Evolutionary conservation across 2,888 invertebrate species (phyloP), one percentile per base, ranked within the genome.

Genomic region (Rotaria magnacalcarata): DNA sequence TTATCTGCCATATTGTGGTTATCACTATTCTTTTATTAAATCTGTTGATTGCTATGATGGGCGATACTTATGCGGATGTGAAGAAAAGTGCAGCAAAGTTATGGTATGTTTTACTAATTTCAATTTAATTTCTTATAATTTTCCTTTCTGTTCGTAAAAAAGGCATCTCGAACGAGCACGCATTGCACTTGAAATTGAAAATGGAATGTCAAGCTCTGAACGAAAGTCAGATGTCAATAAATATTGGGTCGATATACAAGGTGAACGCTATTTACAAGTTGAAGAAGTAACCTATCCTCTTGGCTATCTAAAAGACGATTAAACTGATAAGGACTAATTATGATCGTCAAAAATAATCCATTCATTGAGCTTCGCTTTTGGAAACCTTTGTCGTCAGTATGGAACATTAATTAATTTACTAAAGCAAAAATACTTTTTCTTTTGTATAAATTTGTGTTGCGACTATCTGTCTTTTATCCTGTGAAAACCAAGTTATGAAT

Each of bases 31-130:
- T 98, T 56, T 92, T 98, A 87, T 96, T 98, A 85, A 98, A 98
- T 93, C 96, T 98, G 96, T 93, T 98, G 91, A 97, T 98, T 89
- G 97, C 97, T 88, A 98, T 98, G 97, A 98, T 98, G 97, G 98
- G 97, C 0, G 97, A 97, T 91, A 98, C 98, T 5, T 99, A 98
- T 90, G 96, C 96, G 91, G 96, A 96, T 92, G 97, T 98, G 56
- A 90, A 89, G 0, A 96, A 97, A 92, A 96, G 97, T 21, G 80
- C 80, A 21, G 47, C 21, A 47, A 43, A 80, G 47, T 24, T 80
- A n/a, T 80, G 80, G 80, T 80, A 11, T 7, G 47, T n/a, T 43
- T 47, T 24, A n/a, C 2, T 21, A 1, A 54, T 54, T 4, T 54
- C 14, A 3, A 3, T 24, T 52, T 16, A 11, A 8, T 52, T 52